These are phyloP conservation scores for Hemichromis elongatus DNA, from an alignment of 2,113 vertebrate genomes.

Conservation along the genomic window DNA sequence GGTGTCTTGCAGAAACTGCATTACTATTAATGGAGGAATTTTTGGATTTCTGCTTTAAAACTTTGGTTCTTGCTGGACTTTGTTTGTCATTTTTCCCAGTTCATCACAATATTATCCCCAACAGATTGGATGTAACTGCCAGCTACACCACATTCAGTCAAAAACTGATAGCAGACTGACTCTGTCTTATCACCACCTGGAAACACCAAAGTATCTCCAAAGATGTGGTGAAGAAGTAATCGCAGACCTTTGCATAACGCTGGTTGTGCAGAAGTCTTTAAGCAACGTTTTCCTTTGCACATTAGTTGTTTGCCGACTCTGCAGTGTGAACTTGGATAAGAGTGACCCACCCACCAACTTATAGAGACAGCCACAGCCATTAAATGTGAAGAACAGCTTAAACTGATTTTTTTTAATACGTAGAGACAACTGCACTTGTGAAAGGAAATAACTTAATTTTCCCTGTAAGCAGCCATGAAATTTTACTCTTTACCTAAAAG, in stretches of 20 bases:
- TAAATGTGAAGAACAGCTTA: neutral
- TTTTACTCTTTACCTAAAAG: neutral
- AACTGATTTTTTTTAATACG: neutral
- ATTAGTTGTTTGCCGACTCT: neutral
- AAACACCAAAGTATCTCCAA: neutral
- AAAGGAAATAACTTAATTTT: neutral
- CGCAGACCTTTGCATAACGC: neutral
- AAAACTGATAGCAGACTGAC: accelerated
- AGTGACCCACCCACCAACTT: neutral
- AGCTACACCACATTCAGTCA: accelerated
- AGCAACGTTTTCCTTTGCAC: accelerated
- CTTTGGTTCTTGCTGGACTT: neutral
- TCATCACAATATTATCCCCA: neutral
- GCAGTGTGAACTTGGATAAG: accelerated
- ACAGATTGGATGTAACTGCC: accelerated
- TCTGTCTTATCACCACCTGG: neutral
- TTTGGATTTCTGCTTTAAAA: neutral
- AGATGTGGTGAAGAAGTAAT: neutral
- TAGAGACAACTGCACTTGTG: neutral
- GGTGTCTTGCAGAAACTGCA: neutral
- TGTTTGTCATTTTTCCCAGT: accelerated
- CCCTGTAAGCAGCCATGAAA: neutral
- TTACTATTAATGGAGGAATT: accelerated
- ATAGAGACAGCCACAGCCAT: neutral
- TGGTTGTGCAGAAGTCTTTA: neutral